Base-by-base conservation (phyloP, 2,113 vertebrate species). In the Indicator maculatus region DNA sequence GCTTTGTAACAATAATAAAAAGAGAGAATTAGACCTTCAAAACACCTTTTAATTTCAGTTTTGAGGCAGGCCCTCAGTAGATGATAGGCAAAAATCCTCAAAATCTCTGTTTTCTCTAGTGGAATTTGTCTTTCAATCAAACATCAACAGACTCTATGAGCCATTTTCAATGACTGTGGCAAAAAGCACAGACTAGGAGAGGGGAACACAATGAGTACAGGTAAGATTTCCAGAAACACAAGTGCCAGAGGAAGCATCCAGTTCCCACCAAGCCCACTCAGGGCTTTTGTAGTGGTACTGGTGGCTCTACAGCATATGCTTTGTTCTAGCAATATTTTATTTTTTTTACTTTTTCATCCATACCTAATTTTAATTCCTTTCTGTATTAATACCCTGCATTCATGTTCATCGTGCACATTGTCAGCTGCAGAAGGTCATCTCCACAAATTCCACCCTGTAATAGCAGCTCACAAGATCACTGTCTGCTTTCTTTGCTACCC, bases 21-120 rank as follows among this genome's bases (percentile, higher is more conserved):
- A 31, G 27, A 89, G 33, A 67, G 56, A 81, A 87, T 91, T 60
- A 79, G 81, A 89, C 63, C 83, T 95, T 59, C 67, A 80, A 92
- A 96, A 96, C 95, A 87, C 64, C 67, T 97, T 96, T 96, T 93
- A 78, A 93, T 95, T 93, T 95, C 92, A 89, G 83, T 74, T 92
- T 86, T 67, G 71, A 95, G 74, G 56, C 66, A 88, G 39, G 55
- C 26, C 59, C 50, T 86, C 70, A 31, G 60, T 78, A 94, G 95
- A 95, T n/a, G 17, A 92, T 20, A 39, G 47, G 55, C 82, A 92
- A 93, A 80, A 96, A 74, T 45, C 78, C 39, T 16, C 55, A 55
- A 47, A 95, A 85, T 59, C 87, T 81, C 80, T 89, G 10, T 93
- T 91, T 96, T 86, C 86, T 92, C 65, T 63, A n/a, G 86, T 14